phyloP scores from a whole-genome alignment of 2,797 vertebrate species.

The Microctenopoma stevenorrisi region DNA sequence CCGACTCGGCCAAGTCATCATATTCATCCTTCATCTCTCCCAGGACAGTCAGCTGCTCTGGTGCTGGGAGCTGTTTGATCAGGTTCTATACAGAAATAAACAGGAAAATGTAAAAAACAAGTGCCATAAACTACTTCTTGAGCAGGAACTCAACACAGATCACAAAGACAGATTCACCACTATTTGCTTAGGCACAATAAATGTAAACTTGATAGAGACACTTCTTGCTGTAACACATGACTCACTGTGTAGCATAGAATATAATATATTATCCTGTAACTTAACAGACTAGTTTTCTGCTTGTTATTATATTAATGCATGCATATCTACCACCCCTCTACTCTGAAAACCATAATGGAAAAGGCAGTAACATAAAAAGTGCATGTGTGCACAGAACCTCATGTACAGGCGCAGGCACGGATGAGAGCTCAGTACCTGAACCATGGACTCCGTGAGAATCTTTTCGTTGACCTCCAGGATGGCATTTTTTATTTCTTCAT shows the following conservation, averaged over 20 bases:
- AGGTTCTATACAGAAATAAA: slow-evolving; percentile 80
- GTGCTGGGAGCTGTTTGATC: slow-evolving; percentile 86
- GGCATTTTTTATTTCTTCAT: slow-evolving; percentile 88
- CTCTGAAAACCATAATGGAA: neutral
- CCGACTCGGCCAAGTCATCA: slow-evolving; percentile 88
- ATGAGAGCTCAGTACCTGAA: slow-evolving; percentile 80
- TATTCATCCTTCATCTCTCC: slow-evolving; percentile 90
- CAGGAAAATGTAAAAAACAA: slow-evolving; percentile 7
- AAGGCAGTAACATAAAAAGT: neutral
- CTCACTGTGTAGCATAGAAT: too few relatives aligned
- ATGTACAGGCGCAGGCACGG: neutral
- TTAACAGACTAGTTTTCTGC: neutral
- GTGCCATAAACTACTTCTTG: neutral
- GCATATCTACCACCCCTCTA: neutral
- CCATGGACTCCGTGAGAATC: slow-evolving; percentile 87
- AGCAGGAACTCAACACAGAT: neutral
- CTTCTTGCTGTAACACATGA: too few relatives aligned
- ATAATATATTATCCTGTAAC: neutral
- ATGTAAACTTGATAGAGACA: neutral
- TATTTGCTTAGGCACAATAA: neutral
- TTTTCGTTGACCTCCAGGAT: slow-evolving; percentile 88
- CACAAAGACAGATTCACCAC: neutral
- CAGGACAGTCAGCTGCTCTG: slow-evolving; percentile 84
- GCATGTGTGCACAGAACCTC: neutral
- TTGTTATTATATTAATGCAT: neutral